phyloP scores from a whole-genome alignment of 2,113 vertebrate genomes.

The Trogon melanurus region DNA sequence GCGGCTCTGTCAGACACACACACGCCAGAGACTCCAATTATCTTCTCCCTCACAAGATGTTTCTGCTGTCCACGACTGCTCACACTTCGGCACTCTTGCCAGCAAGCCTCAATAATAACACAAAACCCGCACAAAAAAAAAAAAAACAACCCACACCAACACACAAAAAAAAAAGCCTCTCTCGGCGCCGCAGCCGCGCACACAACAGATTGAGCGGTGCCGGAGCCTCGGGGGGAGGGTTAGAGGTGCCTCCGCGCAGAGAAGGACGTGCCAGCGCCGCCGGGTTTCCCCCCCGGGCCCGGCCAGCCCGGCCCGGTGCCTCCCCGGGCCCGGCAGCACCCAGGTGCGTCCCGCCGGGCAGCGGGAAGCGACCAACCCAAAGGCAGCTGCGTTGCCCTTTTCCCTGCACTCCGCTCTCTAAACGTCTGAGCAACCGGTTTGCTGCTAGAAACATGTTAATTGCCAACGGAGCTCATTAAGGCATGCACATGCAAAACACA shows the following conservation, averaged over 20 bases:
- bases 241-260: slow-evolving; percentile 72
- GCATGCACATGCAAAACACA: slow-evolving; percentile 91
- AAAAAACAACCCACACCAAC: too few relatives aligned
- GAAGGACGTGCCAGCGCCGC: slow-evolving; percentile 61
- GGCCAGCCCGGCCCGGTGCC: neutral
- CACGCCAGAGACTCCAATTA: slow-evolving; percentile 83
- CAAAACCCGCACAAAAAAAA: slow-evolving; percentile 54
- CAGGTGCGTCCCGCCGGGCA: slow-evolving; percentile 52
- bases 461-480: slow-evolving; percentile 95
- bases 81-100: slow-evolving; percentile 84
- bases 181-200: slow-evolving; percentile 78
- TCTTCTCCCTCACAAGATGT: slow-evolving; percentile 84
- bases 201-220: slow-evolving; percentile 82
- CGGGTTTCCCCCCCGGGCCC: neutral
- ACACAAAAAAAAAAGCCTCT: slow-evolving; percentile 15
- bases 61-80: slow-evolving; percentile 85
- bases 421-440: slow-evolving; percentile 95
- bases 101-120: slow-evolving; percentile 79
- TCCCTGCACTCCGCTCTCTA: slow-evolving; percentile 88
- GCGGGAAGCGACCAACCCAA: slow-evolving; percentile 84
- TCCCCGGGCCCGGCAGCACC: neutral
- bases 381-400: slow-evolving; percentile 92
- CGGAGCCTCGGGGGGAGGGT: slow-evolving; percentile 74
- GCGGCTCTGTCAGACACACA: slow-evolving; percentile 62
- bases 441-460: slow-evolving; percentile 97